phyloP scores from a whole-genome alignment of 2,113 vertebrate genomes.

The Conger conger region DNA sequence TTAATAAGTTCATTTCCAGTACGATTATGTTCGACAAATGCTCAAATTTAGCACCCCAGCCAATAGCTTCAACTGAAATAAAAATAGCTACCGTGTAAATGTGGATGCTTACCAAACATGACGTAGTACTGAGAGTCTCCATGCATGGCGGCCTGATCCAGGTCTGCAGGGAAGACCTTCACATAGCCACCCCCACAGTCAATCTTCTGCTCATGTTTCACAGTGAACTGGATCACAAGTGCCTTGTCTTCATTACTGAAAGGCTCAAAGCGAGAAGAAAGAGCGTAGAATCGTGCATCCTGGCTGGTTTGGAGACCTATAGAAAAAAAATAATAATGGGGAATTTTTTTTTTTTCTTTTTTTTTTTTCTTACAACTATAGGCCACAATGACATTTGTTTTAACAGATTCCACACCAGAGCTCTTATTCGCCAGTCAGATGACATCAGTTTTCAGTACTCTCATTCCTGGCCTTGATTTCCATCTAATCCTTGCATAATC shows the following conservation, averaged over 20 bases:
- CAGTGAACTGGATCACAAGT: conserved; percentile 80
- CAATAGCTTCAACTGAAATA: not conserved
- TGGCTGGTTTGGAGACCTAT: conserved; percentile 85
- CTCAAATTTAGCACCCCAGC: not conserved
- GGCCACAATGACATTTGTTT: not conserved
- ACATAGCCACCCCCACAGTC: conserved; percentile 85
- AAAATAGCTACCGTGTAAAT: not conserved
- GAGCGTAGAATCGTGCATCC: conserved; percentile 80
- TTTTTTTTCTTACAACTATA: not conserved
- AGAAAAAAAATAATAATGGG: not conserved
- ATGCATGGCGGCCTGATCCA: conserved; percentile 76
- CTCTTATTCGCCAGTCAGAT: not conserved
- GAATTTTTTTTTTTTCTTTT: not conserved
- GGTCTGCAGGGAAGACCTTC: conserved; percentile 76
- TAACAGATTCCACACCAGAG: not conserved
- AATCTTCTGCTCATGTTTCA: conserved; percentile 87
- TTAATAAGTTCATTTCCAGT: not conserved
- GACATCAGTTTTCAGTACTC: not conserved
- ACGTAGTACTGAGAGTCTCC: conserved; percentile 78
- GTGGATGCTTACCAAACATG: conserved; percentile 80
- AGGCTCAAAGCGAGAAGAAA: conserved; percentile 75
- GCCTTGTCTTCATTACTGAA: conserved; percentile 81
- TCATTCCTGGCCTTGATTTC: not conserved
- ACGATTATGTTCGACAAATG: not conserved
- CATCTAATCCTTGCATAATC: not conserved